Base-by-base conservation (phyloP, 2,113 vertebrate species). In the Semnopithecus entellus region DNA sequence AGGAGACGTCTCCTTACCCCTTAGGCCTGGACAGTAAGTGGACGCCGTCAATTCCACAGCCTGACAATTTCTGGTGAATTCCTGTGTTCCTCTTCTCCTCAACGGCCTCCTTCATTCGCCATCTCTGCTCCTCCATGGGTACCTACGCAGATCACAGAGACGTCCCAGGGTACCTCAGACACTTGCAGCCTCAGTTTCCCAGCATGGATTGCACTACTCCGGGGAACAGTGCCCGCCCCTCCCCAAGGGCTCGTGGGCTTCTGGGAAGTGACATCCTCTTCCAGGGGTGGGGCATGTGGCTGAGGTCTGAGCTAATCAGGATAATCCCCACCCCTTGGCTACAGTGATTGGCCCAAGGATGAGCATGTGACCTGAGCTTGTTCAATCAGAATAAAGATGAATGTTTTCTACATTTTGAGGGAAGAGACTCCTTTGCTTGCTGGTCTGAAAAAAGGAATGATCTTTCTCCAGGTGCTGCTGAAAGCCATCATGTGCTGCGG, bases 71-170 rank as follows among this genome's bases (percentile, higher is more conserved):
- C 16, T 30, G 18, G 43, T 23, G 20, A 27, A 16, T 70, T 57
- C 64, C 64, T 70, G 18, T 6, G n/a, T 13, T 38, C 12, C 40
- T 66, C 18, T 55, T 50, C 68, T 2, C 38, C 18, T 30, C 79
- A 2, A 0, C 5, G 1, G 3, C n/a, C 8, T 43, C 73, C 18
- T 5, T 32, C 89, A 43, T 12, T 18, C 1, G 10, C n/a, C 23
- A 73, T 27, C 9, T 30, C 66, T 13, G 64, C 70, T 22, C 70
- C 68, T 75, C 17, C 35, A 30, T 17, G 38, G n/a, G 45, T n/a
- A 20, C 59, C 61, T 52, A 17, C 1, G 43, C 43, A 55, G 72
- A 40, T 38, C 75, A 25, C 35, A 32, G 12, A 14, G 27, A 64
- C 2, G 13, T 32, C 61, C 61, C 27, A 64, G 27, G 30, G 61